Evolutionary conservation across 2,113 vertebrate species (phyloP), one percentile per base, ranked within the genome.

Genomic region (Coptodon rendalli): DNA sequence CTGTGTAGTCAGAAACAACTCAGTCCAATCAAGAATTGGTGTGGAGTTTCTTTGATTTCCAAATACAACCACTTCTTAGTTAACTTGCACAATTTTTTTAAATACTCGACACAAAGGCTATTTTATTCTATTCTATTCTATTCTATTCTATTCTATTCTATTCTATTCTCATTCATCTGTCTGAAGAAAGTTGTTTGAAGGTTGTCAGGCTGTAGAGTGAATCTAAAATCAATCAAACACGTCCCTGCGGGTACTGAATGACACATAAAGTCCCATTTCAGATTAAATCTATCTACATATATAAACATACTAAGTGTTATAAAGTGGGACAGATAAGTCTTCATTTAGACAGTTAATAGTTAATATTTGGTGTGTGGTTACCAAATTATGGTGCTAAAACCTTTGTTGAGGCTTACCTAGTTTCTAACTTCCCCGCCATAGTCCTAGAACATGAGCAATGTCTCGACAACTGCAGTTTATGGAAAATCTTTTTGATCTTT

Each of bases 21-120:
- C 27, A 31, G 0, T 50, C 43, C 16, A 50, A 4, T 50, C 9
- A 50, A 31, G 16, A 31, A 19, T 1, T 31, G 16, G 6, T 1
- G 24, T 1, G 1, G 24, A 50, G 43, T 19, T 50, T 17, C 45
- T 50, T 76, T 76, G 71, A 76, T 76, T 76, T 76, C 24, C 10
- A 50, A 78, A 50, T 0, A 31, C 43, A 29, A 50, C 24, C 43
- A 50, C 16, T 2, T 78, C 16, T n/a, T 29, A 76, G 38, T 45
- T 45, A 24, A 71, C n/a, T 13, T 40, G 11, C 6, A 38, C 34
- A 24, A 9, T 48, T 73, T 45, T 43, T 48, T 17, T 5, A 48
- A 17, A 48, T 50, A 50, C 24, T 50, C 0, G 43, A 78, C 24
- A 19, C 14, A n/a, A 66, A 66, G 61, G 3, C 1, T 66, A 36